Evolutionary conservation across 2,113 vertebrate species (phyloP), one percentile per base, ranked within the genome.

Genomic region (Vanacampus margaritifer): DNA sequence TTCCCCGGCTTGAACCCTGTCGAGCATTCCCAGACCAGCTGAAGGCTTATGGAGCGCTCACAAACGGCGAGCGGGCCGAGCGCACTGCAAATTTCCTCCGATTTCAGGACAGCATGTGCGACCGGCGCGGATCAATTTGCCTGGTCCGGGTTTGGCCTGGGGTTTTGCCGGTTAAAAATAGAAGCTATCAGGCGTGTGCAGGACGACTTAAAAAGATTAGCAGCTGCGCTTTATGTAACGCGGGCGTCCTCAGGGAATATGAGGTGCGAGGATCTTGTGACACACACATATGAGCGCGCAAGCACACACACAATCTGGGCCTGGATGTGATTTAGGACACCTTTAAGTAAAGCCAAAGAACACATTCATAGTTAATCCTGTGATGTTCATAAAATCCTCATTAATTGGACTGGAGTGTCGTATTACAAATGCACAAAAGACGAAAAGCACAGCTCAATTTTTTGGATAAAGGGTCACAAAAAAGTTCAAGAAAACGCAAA

Each of bases 141-240:
- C 65, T 23, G 70, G 65, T n/a, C 56, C 41, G 2, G 14, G 66
- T 14, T 35, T 6, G 54, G 6, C 54, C 54, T 4, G 13, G 21
- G 14, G 60, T 7, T 12, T 16, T 2, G 6, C 43, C 37, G 14
- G 73, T 68, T 79, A 84, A 82, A 90, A 90, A 92, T 91, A 91
- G 87, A 77, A 75, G 72, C 5, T 74, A 81, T 80, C 1, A 43
- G 62, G 69, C 68, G 58, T 63, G 63, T 58, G 13, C 28, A 56
- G 23, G 35, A 53, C 46, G 71, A 69, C 61, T 62, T 84, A 69
- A 89, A 21, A 80, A 87, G 79, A 32, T 21, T 14, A 87, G 81
- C 91, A 91, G 90, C 85, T 90, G 90, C 64, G 61, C 37, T 75
- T 91, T 91, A 91, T 67, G 73, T 86, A 90, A 92, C 80, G 64